These are phyloP conservation scores for Thunnus thynnus DNA, from an alignment of 2,113 vertebrate genomes.

Conservation along the genomic window DNA sequence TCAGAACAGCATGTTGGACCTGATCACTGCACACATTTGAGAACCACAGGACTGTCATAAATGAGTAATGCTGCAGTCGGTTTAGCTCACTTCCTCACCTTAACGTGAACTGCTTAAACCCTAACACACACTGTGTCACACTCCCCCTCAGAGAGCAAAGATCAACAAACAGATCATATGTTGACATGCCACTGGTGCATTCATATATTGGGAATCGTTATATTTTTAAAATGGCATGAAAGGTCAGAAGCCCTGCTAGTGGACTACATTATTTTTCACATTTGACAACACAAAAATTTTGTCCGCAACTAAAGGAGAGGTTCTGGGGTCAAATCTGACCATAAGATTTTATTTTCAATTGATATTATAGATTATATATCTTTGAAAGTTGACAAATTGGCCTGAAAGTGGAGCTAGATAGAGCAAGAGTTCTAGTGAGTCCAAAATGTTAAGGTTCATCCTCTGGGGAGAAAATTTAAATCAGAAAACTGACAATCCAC, in stretches of 20 bases:
- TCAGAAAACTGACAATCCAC: not conserved
- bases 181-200: slow-evolving; percentile 6
- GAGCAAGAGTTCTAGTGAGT: not conserved
- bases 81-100: slow-evolving; percentile 64
- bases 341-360: not conserved
- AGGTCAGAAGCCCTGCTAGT: not conserved
- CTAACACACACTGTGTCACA: slow-evolving; percentile 48
- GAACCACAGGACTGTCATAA: slow-evolving; percentile 65
- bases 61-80: slow-evolving; percentile 78
- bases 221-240: not conserved
- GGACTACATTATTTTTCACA: not conserved
- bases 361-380: too few species aligned
- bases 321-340: not conserved
- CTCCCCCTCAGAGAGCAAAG: slow-evolving; percentile 27
- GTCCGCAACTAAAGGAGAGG: not conserved
- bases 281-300: not conserved
- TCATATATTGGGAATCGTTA: not conserved
- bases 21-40: slow-evolving; percentile 69
- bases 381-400: not conserved
- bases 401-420: not conserved
- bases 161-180: slow-evolving; percentile 23
- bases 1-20: slow-evolving; percentile 53
- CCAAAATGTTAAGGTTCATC: not conserved
- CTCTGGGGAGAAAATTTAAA: not conserved
- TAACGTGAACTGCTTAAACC: slow-evolving; percentile 47